Evolutionary conservation across 2,797 vertebrate species (phyloP).

Genomic region (Acanthopagrus latus): DNA sequence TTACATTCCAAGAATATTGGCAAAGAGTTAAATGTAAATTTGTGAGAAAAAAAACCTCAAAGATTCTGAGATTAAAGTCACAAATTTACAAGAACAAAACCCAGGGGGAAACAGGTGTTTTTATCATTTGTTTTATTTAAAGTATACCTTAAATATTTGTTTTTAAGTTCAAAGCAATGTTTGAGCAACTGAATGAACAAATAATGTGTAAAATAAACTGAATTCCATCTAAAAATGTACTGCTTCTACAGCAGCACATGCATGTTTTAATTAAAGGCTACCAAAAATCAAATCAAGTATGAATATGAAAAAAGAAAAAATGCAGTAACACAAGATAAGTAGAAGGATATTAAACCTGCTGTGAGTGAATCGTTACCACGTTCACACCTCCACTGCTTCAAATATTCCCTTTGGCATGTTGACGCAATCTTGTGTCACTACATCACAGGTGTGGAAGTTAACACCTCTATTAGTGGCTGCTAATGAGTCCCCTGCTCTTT

Average conservation of each 20-base stretch:
- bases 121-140: no score
- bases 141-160: no score
- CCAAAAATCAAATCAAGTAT: not conserved
- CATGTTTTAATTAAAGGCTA: not conserved
- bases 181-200: no score
- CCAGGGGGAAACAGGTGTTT: no score
- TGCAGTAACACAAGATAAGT: not conserved
- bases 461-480: constrained; percentile 42
- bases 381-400: constrained; percentile 34
- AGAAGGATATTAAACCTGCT: not conserved
- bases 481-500: constrained; percentile 67
- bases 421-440: constrained; percentile 61
- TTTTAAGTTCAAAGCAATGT: no score
- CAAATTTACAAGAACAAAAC: no score
- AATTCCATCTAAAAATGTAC: not conserved
- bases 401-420: constrained; percentile 53
- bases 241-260: no score
- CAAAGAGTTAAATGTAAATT: no score
- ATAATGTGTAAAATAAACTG: no score
- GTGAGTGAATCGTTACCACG: constrained; percentile 33
- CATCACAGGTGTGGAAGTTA: constrained; percentile 53
- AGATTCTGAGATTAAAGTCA: no score
- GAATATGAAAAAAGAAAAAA: not conserved
- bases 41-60: no score
- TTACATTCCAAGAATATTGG: no score